Conservation (phyloP, 2,113 vertebrate genomes). For the zebrafish (Danio rerio) region DNA sequence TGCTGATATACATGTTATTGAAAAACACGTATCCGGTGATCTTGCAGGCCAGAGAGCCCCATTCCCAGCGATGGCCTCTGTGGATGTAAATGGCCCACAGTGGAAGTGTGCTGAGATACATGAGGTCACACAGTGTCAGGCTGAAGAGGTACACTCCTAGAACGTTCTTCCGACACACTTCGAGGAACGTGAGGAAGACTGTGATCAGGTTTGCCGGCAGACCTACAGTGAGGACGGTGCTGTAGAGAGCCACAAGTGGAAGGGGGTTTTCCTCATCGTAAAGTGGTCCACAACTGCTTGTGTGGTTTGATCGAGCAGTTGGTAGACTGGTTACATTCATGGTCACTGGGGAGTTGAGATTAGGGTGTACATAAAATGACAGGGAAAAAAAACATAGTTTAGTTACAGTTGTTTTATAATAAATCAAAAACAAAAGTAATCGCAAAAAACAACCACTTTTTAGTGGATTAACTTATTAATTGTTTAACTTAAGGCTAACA, state of each 20-base stretch:
- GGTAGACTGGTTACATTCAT: background rate
- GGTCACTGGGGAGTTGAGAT: slow-evolving; percentile 22
- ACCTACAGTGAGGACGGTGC: slow-evolving; percentile 74
- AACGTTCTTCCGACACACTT: slow-evolving; percentile 77
- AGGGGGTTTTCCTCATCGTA: slow-evolving; percentile 60
- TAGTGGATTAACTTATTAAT: too few species aligned
- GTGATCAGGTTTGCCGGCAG: slow-evolving; percentile 85
- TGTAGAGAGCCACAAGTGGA: slow-evolving; percentile 78
- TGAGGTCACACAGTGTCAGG: slow-evolving; percentile 85
- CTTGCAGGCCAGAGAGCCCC: slow-evolving; percentile 77
- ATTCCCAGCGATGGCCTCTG: slow-evolving; percentile 73
- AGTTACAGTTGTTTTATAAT: too few species aligned
- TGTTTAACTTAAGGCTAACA: too few species aligned
- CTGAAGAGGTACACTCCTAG: slow-evolving; percentile 84
- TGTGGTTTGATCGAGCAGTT: background rate
- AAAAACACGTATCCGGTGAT: slow-evolving; percentile 87
- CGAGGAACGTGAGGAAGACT: slow-evolving; percentile 71
- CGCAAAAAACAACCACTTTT: background rate
- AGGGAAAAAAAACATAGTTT: background rate
- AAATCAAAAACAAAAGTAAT: background rate
- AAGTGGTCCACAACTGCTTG: slow-evolving; percentile 51
- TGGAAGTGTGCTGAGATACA: slow-evolving; percentile 84
- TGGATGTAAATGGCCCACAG: slow-evolving; percentile 83
- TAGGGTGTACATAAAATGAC: background rate
- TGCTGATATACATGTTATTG: slow-evolving; percentile 94